Conservation (phyloP, 64 coral and sea anemone genomes). For the Montipora foliosa region DNA sequence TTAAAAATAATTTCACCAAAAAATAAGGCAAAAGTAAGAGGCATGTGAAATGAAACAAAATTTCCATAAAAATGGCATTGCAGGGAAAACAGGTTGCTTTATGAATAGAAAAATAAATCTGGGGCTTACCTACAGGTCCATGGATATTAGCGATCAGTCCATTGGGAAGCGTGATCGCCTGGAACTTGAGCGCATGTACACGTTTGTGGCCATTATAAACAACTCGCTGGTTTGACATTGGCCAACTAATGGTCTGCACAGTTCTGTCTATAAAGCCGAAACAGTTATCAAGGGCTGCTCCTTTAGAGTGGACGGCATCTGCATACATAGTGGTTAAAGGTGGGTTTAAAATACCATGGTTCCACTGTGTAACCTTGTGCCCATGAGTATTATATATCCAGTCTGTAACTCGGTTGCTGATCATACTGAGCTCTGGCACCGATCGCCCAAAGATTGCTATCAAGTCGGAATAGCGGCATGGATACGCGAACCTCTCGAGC, state of each 20-base stretch:
- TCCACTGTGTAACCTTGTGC: neutral
- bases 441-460: constrained; percentile 27
- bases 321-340: too few species aligned
- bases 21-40: constrained; percentile 46
- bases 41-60: constrained; percentile 2
- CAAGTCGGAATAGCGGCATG: constrained; percentile 36
- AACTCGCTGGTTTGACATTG: too few species aligned
- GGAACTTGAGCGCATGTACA: constrained; percentile 19
- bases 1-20: constrained; percentile 41
- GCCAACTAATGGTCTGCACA: too few species aligned
- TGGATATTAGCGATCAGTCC: constrained; percentile 12
- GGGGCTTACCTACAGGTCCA: constrained; percentile 8
- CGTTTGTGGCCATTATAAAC: too few species aligned
- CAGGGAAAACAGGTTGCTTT: constrained; percentile 11
- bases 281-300: constrained; percentile 16
- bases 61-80: neutral
- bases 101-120: neutral
- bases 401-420: too few species aligned
- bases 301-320: neutral
- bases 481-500: constrained; percentile 34
- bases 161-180: constrained; percentile 11
- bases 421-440: neutral
- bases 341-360: neutral
- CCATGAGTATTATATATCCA: neutral
- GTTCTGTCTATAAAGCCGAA: too few species aligned